Base-by-base conservation (phyloP, 2,797 vertebrate species). In the Myotis daubentonii region DNA sequence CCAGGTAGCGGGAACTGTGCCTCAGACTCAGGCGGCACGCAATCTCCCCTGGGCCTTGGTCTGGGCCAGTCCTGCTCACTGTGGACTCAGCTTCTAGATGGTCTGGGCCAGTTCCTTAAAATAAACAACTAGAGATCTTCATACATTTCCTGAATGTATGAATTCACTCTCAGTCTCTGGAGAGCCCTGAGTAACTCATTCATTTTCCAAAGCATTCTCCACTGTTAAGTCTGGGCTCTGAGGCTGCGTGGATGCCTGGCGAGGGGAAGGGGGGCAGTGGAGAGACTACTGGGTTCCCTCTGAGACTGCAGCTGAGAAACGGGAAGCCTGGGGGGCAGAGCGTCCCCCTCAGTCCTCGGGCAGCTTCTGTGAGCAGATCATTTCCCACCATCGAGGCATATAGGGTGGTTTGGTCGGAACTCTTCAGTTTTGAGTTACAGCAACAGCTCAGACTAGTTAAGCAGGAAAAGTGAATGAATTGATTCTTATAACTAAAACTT, bases 321-420 rank as follows among this genome's bases (percentile, higher is more conserved):
- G 1, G 3, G 13, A 25, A 33, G 30, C 36, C 7, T 51, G 51
- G 70, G 30, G 33, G 44, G 2, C 51, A 22, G 30, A 5, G 12
- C 1, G 1, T 47, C 76, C 10, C 5, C 3, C 0, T 33, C 0
- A 0, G 4, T 22, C 30, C 10, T 66, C 44, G 2, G 4, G 28
- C 3, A 33, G 9, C 4, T 13, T 20, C 13, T 41, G 4, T 9
- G 22, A 41, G 3, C 25, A 5, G 8, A 9, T 3, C 12, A 10
- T 57, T 55, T 71, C 4, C 71, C 23, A 13, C 25, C 38, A 65
- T 7, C n/a, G 30, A 47, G 30, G 49, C 38, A 8, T 16, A 13
- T 0, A 25, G 15, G 28, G 7, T 19, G 9, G 36, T 8, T 2
- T 25, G 8, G 44, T 30, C 33, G 62, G 20, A 36, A 10, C 19